Evolutionary conservation across 2,888 invertebrate genomes (phyloP).

Genomic region (Colletes collaris): DNA sequence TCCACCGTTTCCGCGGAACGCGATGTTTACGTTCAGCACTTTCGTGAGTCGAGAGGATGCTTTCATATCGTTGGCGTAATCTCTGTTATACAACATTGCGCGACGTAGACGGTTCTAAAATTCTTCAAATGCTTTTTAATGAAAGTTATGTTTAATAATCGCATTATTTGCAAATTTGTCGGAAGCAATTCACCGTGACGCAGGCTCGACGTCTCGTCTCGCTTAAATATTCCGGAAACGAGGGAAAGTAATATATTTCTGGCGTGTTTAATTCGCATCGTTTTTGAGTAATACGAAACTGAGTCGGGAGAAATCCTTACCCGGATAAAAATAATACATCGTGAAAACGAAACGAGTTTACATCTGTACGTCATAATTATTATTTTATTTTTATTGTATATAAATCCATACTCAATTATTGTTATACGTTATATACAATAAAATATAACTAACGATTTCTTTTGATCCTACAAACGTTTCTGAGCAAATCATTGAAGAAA

Average conservation of each 20-base stretch:
- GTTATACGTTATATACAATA: too few relatives aligned
- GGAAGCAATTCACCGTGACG: not conserved
- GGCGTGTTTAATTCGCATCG: too few relatives aligned
- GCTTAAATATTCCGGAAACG: not conserved
- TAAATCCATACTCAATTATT: too few relatives aligned
- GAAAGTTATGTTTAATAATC: slow-evolving; percentile 5
- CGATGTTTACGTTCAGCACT: slow-evolving; percentile 2
- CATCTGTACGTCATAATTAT: too few relatives aligned
- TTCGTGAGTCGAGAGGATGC: slow-evolving; percentile 29
- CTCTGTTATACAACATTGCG: slow-evolving; percentile 4
- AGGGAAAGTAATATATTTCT: not conserved
- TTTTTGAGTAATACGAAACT: too few relatives aligned
- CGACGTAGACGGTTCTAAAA: not conserved
- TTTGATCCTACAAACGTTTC: too few relatives aligned
- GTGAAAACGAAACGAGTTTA: too few relatives aligned
- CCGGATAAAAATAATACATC: too few relatives aligned
- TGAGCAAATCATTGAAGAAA: too few relatives aligned
- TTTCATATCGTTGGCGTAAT: slow-evolving; percentile 3
- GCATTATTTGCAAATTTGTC: not conserved
- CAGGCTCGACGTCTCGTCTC: not conserved
- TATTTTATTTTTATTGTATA: too few relatives aligned
- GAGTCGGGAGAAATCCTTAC: too few relatives aligned
- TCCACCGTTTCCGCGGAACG: not conserved
- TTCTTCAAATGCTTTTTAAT: slow-evolving; percentile 2
- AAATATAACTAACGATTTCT: too few relatives aligned